Base-by-base conservation (phyloP, 2,113 vertebrate species). In the Sisor rabdophorus region DNA sequence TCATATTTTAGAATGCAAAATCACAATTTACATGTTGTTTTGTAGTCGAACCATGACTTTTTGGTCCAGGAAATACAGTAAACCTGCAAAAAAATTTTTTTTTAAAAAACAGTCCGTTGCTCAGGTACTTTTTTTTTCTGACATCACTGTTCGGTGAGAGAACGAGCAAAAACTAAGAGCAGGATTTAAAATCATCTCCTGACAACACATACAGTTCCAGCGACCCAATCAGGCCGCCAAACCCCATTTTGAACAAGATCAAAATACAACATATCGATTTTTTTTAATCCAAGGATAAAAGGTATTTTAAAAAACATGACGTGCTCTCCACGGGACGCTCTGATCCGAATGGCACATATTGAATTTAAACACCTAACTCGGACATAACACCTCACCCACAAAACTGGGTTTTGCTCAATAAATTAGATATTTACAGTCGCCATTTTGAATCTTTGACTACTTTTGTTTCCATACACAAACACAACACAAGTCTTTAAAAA, bases 381-480 rank as follows among this genome's bases (percentile, higher is more conserved):
- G 77, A 61, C 67, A 76, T 47, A 76, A 77, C 69, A 79, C 68
- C 75, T 53, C 56, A 76, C 86, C 88, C 87, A 90, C 84, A 77
- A 81, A 80, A 85, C 79, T 88, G 88, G 86, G 83, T 74, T 52
- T 82, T 70, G 53, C 77, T 80, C 65, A 92, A 92, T 90, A 91
- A 91, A 89, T 91, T 89, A 89, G 90, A 91, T 91, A 91, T 92
- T 88, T 91, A 92, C 90, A 92, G 87, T 88, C 73, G 32, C 71
- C 73, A 65, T 63, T 81, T 88, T 69, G 63, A 61, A 30, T 64
- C 76, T 87, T 87, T 84, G 86, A 79, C 82, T 85, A 85, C 84
- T 82, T 85, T 88, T 84, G 5, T 44, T 44, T 44, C 40, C 82
- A 83, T 88, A 89, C 87, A 89, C 80, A 86, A 87, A 90, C 80